These are phyloP conservation scores for Actinia tenebrosa DNA, from an alignment of 64 coral and sea anemone genomes.

Conservation along the genomic window DNA sequence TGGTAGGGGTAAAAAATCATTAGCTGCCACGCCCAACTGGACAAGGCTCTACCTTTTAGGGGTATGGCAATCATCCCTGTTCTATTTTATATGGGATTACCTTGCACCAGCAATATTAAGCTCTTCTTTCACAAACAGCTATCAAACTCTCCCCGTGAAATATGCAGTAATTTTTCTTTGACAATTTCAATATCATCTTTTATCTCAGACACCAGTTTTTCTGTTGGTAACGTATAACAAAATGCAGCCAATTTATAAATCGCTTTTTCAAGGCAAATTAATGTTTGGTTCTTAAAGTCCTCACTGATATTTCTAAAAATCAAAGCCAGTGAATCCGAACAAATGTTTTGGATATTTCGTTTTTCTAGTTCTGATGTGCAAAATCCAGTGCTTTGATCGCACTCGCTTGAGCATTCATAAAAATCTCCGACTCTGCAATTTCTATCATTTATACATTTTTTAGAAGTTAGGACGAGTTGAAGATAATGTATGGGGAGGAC, in stretches of 20 bases:
- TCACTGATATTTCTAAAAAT: background rate
- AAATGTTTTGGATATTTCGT: background rate
- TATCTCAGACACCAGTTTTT: background rate
- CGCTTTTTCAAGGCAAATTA: constrained; percentile 6
- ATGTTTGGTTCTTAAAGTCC: background rate
- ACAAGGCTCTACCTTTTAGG: too few species aligned
- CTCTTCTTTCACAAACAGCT: too few species aligned
- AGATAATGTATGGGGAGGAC: background rate
- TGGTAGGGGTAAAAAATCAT: too few species aligned
- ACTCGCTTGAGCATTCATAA: background rate
- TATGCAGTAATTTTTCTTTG: background rate
- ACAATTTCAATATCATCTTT: background rate
- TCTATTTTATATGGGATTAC: too few species aligned
- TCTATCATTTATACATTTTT: background rate
- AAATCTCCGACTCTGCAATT: background rate
- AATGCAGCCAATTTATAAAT: background rate
- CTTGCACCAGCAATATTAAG: too few species aligned
- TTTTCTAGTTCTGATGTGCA: background rate
- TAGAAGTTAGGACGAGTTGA: background rate
- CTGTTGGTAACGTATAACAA: background rate
- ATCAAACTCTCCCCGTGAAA: background rate
- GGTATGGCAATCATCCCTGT: too few species aligned
- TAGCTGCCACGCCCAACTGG: too few species aligned
- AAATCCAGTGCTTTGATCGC: background rate
- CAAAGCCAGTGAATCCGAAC: background rate